Base-by-base conservation (phyloP, 2,888 invertebrate species). In the Hypena proboscidalis region DNA sequence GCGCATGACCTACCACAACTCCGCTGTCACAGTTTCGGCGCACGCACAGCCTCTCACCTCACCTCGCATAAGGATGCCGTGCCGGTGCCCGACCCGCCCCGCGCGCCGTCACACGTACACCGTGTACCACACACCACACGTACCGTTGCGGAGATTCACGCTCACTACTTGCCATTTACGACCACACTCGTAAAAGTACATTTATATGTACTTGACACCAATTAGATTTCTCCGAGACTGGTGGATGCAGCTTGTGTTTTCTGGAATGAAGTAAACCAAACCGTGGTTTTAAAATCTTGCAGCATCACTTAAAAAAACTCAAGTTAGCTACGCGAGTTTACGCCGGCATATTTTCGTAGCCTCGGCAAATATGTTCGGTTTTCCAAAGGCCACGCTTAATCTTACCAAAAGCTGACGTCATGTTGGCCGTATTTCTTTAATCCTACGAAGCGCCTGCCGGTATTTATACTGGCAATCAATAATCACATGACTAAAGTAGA, bases 1-100 rank as follows among this genome's bases (percentile, higher is more conserved):
- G 66, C 67, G 75, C 71, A 73, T 81, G 83, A 84, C 83, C 84
- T 85, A 80, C 83, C 83, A 66, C 85, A 90, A 89, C 77, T 74
- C 61, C 63, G 74, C 77, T 80, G 84, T 81, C 83, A 82, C 85
- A 83, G 79, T 79, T 85, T 82, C 80, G 80, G 78, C 71, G 75
- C 80, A 76, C 76, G 76, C 78, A 64, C 82, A 77, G 74, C 78
- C 77, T 72, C 74, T 67, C 60, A 38, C 62, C 49, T 47, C 56
- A 37, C 54, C 56, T 30, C 45, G 47, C 37, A 48, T 56, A 47
- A 46, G 45, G 55, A 50, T 49, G 42, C 49, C 56, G 9, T 49
- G 42, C 49, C 56, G 9, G 10, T 19, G 7, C 27, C 26, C 17
- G 19, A 17, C 23, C 17, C 29, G 14, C 20, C 42, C 46, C 39